phyloP scores from a whole-genome alignment of 2,797 vertebrate species.

The Scomberomorus guttatus region DNA sequence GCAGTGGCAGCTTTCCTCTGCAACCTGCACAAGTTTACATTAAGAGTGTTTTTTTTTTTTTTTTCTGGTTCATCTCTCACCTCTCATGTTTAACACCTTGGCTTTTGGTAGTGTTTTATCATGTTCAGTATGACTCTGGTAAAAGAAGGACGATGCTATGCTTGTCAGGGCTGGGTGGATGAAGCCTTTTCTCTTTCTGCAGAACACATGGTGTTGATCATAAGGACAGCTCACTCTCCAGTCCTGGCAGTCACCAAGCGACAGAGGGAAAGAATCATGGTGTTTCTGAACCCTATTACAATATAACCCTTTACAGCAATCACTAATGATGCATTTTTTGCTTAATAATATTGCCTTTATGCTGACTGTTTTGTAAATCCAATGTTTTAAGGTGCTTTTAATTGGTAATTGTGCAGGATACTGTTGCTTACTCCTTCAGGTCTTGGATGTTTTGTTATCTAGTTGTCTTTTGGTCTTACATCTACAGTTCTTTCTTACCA shows the following conservation, averaged over 20 bases:
- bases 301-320: constrained; percentile 56
- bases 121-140: constrained; percentile 29
- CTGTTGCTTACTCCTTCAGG: background rate
- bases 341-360: constrained; percentile 18
- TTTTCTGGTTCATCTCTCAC: background rate
- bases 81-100: constrained; percentile 16
- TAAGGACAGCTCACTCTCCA: constrained; percentile 63
- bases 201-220: constrained; percentile 80
- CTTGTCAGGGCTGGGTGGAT: constrained; percentile 33
- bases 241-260: constrained; percentile 63
- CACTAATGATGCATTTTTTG: constrained; percentile 46
- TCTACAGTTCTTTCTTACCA: background rate
- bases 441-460: background rate
- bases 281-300: constrained; percentile 59
- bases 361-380: constrained; percentile 15
- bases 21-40: constrained; percentile 29
- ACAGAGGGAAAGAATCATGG: constrained; percentile 73
- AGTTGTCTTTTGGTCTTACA: background rate
- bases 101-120: constrained; percentile 4
- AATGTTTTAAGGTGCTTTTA: background rate
- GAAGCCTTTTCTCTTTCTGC: constrained; percentile 52
- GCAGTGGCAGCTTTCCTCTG: constrained; percentile 11
- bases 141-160: constrained; percentile 28
- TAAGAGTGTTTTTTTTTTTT: constrained; percentile 1
- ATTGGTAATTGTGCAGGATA: background rate